phyloP scores from a whole-genome alignment of 2,113 vertebrate genomes.

The Bubo bubo region DNA sequence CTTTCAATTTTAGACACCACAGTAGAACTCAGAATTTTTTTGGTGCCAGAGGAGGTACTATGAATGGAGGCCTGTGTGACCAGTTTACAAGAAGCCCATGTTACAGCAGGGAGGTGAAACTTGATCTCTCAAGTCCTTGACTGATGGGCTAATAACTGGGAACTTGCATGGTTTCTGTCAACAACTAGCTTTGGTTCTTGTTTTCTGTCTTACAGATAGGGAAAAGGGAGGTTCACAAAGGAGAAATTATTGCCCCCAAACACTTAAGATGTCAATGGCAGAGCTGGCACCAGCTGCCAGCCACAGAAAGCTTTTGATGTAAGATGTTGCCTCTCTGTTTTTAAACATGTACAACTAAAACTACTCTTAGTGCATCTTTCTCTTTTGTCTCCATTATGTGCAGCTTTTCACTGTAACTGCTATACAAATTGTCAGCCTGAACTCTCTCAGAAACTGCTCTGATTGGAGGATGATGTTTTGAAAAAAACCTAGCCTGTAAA shows the following conservation, averaged over 20 bases:
- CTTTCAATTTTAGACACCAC: not conserved
- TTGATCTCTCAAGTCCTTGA: not conserved
- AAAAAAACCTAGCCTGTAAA: not conserved
- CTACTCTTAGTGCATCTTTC: not conserved
- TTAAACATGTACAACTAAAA: not conserved
- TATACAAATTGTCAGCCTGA: not conserved
- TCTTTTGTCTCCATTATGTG: not conserved
- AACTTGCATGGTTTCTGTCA: not conserved
- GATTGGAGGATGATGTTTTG: not conserved
- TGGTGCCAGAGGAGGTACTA: not conserved
- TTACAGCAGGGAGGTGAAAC: not conserved
- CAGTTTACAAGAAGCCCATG: not conserved
- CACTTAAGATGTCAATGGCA: not conserved
- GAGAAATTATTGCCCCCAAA: not conserved
- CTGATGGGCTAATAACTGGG: not conserved
- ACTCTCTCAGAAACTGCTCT: not conserved
- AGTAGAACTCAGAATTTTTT: not conserved
- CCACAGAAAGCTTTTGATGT: not conserved
- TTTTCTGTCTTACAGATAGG: not conserved
- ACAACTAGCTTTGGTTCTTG: not conserved
- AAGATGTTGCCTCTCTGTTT: not conserved
- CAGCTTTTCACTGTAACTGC: not conserved
- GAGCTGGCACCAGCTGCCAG: not conserved
- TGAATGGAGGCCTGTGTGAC: fast-evolving
- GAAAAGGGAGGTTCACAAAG: not conserved